These are phyloP conservation scores for Amphiprion percula DNA, from an alignment of 2,113 vertebrate species.

Conservation along the genomic window DNA sequence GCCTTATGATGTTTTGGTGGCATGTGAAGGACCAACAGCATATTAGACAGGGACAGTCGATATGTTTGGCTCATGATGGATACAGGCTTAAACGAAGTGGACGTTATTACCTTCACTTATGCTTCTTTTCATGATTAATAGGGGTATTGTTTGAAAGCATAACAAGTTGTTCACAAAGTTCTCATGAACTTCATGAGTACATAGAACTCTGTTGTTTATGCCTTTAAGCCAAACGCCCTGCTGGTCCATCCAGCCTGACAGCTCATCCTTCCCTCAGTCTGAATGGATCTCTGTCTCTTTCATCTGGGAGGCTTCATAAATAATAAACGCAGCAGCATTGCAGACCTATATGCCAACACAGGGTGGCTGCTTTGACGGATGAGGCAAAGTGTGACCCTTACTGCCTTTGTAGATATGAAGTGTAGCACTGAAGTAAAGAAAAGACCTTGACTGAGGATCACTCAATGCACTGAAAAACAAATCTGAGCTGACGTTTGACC, in stretches of 20 bases:
- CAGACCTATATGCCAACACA: constrained; percentile 28
- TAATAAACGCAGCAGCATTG: constrained; percentile 57
- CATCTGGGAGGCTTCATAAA: constrained; percentile 57
- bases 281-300: constrained; percentile 53
- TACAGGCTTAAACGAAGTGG: no score
- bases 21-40: no score
- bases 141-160: not conserved
- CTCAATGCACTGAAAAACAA: not conserved
- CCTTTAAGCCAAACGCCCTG: not conserved
- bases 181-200: not conserved
- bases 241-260: constrained; percentile 23
- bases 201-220: not conserved
- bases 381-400: constrained; percentile 52
- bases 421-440: constrained; percentile 8
- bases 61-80: no score
- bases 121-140: no score
- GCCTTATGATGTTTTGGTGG: no score
- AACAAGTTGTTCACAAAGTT: not conserved
- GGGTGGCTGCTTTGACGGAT: constrained; percentile 60
- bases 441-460: constrained; percentile 23
- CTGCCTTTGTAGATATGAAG: constrained; percentile 25
- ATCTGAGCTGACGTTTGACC: constrained; percentile 11
- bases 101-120: not conserved
- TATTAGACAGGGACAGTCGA: no score
- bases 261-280: constrained; percentile 38